Conservation (phyloP, 2,888 invertebrate genomes). For the Cyclophora albipunctata region DNA sequence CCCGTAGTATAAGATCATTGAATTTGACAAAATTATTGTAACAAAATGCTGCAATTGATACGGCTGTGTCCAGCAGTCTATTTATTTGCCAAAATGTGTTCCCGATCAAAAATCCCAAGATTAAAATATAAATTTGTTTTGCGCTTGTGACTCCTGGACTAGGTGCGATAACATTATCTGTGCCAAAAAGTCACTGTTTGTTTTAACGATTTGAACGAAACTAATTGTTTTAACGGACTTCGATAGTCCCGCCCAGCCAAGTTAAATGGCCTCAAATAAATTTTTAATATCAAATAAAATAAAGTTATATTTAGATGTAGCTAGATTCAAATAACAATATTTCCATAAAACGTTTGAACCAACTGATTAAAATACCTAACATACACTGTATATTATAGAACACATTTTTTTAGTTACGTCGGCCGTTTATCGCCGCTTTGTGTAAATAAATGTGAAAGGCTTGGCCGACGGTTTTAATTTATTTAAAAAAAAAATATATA, state of each 20-base stretch:
- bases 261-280: too few relatives aligned
- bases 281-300: too few relatives aligned
- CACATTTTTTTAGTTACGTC: constrained; percentile 18
- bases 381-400: constrained; percentile 32
- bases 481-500: constrained; percentile 9
- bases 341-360: not conserved
- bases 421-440: constrained; percentile 26
- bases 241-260: too few relatives aligned
- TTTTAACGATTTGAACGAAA: not conserved
- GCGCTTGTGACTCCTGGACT: too few relatives aligned
- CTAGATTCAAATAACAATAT: not conserved
- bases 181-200: too few relatives aligned
- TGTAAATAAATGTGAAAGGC: constrained; percentile 33
- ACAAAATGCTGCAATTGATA: too few relatives aligned
- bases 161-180: too few relatives aligned
- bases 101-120: not conserved
- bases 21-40: too few relatives aligned
- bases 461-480: constrained; percentile 28
- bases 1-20: too few relatives aligned
- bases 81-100: not conserved
- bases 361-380: not conserved
- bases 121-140: too few relatives aligned
- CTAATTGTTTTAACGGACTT: not conserved
- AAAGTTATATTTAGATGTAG: too few relatives aligned
- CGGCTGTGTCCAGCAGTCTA: too few relatives aligned